Conservation (phyloP, 2,113 vertebrate species). For the Calyptommatus sinebrachiatus region DNA sequence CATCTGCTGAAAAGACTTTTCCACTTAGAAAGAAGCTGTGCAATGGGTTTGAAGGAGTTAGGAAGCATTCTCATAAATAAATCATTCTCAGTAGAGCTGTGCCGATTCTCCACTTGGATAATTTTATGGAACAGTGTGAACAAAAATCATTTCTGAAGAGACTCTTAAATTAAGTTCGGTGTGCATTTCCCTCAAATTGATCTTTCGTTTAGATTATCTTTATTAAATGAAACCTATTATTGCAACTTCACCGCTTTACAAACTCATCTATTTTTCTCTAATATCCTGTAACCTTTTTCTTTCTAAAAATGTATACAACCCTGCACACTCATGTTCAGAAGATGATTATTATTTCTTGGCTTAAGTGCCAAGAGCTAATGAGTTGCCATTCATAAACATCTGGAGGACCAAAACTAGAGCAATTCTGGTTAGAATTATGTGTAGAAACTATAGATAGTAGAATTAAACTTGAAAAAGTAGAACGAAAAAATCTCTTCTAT, state of each 20-base stretch:
- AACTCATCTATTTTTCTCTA: neutral
- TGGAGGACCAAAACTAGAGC: too few species aligned
- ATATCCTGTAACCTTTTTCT: neutral
- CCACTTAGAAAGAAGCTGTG: neutral
- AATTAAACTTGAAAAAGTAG: neutral
- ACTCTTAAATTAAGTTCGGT: too few species aligned
- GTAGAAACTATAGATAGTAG: neutral
- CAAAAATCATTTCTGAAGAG: neutral
- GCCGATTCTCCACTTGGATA: neutral
- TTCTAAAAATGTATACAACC: neutral
- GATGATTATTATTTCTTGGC: neutral
- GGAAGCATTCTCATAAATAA: neutral
- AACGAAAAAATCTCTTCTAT: neutral
- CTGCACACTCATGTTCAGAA: too few species aligned
- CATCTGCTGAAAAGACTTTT: neutral
- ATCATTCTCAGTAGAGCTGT: neutral
- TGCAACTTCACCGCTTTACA: neutral
- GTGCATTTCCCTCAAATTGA: neutral
- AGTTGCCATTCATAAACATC: too few species aligned
- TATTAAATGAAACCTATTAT: neutral
- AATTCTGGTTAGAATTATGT: too few species aligned
- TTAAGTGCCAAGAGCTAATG: neutral
- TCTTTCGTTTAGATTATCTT: neutral
- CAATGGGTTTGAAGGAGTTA: neutral
- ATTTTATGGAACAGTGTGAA: neutral